These are phyloP conservation scores for Charaxes varanes DNA, from an alignment of 1,140 invertebrate genomes.

Conservation along the genomic window DNA sequence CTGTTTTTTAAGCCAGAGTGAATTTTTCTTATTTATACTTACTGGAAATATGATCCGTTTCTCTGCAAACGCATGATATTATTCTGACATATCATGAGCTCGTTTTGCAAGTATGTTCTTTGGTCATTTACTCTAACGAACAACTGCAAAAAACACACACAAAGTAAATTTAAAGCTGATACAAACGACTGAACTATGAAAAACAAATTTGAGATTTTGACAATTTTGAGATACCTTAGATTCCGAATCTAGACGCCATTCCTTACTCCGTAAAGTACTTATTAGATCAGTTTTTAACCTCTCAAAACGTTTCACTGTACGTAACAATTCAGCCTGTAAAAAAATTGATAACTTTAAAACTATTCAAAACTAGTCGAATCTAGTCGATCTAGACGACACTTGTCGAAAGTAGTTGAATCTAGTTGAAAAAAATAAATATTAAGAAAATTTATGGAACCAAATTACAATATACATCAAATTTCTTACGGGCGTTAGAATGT, in stretches of 20 bases:
- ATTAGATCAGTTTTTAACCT: constrained; percentile 69
- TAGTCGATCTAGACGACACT: no score
- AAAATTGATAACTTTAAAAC: not conserved
- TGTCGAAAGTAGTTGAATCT: no score
- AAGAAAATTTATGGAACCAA: no score
- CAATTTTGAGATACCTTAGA: constrained; percentile 53
- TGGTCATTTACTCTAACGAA: constrained; percentile 63
- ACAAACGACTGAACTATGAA: not conserved
- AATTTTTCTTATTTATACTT: constrained; percentile 32
- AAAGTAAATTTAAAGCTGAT: not conserved
- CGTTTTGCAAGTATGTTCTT: constrained; percentile 61
- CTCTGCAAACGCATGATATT: constrained; percentile 60
- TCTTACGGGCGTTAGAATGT: constrained; percentile 69
- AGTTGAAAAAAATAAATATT: constrained; percentile 3
- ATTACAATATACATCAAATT: no score
- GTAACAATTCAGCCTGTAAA: constrained; percentile 62
- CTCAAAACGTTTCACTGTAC: constrained; percentile 70
- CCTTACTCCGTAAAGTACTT: constrained; percentile 67
- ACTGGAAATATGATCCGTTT: constrained; percentile 59
- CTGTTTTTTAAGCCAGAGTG: not conserved
- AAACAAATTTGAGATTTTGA: not conserved
- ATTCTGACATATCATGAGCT: constrained; percentile 63
- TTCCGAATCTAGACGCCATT: constrained; percentile 71
- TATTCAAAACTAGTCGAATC: no score
- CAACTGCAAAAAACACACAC: constrained; percentile 41